phyloP scores from a whole-genome alignment of 2,888 invertebrate genomes.

The Dynastes grantii region DNA sequence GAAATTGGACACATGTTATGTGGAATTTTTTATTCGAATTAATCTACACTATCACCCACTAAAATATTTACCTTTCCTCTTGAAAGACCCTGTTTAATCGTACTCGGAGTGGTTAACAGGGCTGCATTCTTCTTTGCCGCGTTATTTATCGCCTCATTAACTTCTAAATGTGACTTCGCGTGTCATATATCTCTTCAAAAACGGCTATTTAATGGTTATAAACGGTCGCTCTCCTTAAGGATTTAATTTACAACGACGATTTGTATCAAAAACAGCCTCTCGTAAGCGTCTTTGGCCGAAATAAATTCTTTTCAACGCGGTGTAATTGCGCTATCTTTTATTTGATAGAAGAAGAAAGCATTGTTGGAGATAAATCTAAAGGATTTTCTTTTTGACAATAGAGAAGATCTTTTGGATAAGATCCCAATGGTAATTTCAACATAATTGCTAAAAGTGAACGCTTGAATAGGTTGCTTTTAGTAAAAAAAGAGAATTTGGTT shows the following conservation, averaged over 20 bases:
- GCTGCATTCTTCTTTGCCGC: neutral
- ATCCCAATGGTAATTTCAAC: no score
- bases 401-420: no score
- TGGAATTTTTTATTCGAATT: no score
- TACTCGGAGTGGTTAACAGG: neutral
- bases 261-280: conserved; percentile 10
- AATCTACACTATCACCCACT: no score
- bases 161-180: neutral
- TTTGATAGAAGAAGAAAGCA: neutral
- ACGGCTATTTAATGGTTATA: neutral
- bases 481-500: no score
- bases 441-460: no score
- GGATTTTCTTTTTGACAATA: no score
- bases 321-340: neutral
- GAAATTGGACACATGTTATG: no score
- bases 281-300: neutral
- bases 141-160: conserved; percentile 10
- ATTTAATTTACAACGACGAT: conserved; percentile 1
- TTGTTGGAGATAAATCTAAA: no score
- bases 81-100: neutral
- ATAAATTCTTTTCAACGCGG: neutral
- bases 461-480: no score
- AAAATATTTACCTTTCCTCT: no score
- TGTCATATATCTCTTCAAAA: neutral
- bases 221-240: conserved; percentile 6